Conservation (phyloP, 2,797 vertebrate genomes). For the Euthynnus affinis region DNA sequence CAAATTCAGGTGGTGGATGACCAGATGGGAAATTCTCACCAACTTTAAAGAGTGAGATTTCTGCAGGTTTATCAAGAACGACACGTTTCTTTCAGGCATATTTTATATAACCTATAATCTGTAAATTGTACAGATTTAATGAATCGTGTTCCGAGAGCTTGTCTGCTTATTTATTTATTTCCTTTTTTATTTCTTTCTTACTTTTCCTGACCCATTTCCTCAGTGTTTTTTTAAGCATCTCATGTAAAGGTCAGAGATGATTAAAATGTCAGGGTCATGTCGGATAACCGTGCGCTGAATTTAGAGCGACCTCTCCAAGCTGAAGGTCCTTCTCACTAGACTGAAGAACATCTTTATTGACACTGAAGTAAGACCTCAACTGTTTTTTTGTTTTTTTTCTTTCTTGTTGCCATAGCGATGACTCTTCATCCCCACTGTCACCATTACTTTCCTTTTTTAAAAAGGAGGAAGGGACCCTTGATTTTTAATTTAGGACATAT, state of each 20-base stretch:
- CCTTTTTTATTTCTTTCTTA: no score
- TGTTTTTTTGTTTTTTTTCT: no score
- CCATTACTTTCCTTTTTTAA: background rate
- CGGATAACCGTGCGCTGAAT: background rate
- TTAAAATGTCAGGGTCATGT: background rate
- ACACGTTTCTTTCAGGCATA: background rate
- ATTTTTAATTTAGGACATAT: background rate
- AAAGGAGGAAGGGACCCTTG: background rate
- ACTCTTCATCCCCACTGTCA: background rate
- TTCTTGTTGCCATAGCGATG: background rate
- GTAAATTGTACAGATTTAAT: background rate
- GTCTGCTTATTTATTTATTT: background rate
- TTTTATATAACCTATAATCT: no score
- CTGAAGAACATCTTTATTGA: background rate
- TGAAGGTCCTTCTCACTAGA: no score
- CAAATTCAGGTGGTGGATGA: background rate
- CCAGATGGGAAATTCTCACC: background rate
- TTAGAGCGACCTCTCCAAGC: background rate
- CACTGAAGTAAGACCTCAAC: background rate
- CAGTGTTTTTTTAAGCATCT: background rate
- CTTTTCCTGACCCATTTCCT: background rate
- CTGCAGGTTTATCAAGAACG: background rate
- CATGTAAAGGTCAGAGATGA: slow-evolving; percentile 9
- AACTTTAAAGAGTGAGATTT: no score
- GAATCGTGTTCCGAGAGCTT: background rate